Conservation (phyloP, 2,113 vertebrate species). For the Lagopus muta region DNA sequence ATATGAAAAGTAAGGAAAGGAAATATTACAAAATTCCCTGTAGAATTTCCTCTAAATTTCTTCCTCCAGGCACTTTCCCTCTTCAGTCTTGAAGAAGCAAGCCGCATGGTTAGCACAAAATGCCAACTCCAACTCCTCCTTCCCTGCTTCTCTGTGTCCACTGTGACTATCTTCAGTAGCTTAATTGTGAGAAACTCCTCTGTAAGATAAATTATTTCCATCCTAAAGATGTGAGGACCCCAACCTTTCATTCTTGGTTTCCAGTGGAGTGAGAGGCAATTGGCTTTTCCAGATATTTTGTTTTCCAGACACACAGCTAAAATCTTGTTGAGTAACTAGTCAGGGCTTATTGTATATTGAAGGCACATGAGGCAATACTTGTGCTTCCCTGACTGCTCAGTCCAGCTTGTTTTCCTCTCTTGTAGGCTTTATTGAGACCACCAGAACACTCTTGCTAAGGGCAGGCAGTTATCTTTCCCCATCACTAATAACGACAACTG, state of each 20-base stretch:
- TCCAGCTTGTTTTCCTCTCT: background rate
- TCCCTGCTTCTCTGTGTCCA: background rate
- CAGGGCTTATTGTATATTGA: background rate
- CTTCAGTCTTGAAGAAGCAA: background rate
- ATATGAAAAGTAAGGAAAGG: background rate
- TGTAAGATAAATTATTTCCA: background rate
- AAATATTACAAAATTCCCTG: background rate
- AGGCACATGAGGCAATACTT: background rate
- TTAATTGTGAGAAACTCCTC: background rate
- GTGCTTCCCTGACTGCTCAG: background rate
- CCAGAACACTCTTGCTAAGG: background rate
- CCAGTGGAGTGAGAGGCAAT: background rate
- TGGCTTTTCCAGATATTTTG: background rate
- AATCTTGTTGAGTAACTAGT: background rate
- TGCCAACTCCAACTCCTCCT: background rate
- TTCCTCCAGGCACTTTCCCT: background rate
- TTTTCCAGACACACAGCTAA: background rate
- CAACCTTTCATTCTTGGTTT: background rate
- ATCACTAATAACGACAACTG: background rate
- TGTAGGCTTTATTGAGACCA: background rate
- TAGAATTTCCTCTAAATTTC: constrained; percentile 5
- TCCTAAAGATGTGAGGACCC: background rate
- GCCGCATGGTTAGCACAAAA: background rate
- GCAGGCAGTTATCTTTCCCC: background rate
- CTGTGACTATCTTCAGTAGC: background rate